A percentile compares a stretch with the other conserved stretches of the same genome.
phyloP scores from a whole-genome alignment of 2,888 invertebrate genomes.

The Drosophila putrida region DNA sequence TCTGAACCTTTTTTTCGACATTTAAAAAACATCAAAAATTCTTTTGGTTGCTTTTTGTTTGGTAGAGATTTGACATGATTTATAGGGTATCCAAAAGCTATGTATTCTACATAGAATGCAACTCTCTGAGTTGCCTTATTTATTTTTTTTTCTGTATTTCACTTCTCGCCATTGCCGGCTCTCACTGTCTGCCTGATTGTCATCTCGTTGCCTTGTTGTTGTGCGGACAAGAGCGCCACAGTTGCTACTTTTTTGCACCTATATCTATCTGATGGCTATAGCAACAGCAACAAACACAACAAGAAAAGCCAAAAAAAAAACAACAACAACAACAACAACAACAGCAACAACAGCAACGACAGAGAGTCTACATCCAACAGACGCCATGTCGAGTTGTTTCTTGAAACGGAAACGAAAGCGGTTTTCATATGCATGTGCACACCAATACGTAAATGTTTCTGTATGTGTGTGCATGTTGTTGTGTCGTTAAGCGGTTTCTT shows the following conservation, averaged over 20 bases:
- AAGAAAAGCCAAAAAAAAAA: conserved; percentile 9
- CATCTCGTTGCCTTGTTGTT: conserved; percentile 60
- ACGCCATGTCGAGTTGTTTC: conserved; percentile 71
- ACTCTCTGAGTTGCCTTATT: conserved; percentile 14
- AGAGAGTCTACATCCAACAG: conserved; percentile 37
- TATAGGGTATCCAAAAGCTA: background rate
- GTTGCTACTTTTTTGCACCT: conserved; percentile 73
- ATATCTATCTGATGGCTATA: conserved; percentile 69
- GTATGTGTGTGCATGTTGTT: conserved; percentile 2
- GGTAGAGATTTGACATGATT: no score
- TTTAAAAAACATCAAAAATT: background rate
- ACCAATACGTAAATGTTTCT: conserved; percentile 27
- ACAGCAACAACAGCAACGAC: conserved; percentile 28
- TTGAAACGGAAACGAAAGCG: conserved; percentile 82
- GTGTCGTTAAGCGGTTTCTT: conserved; percentile 52
- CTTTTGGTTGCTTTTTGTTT: no score
- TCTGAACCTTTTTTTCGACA: no score
- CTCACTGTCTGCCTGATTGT: conserved; percentile 68
- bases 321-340: conserved; percentile 17
- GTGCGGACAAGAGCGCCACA: conserved; percentile 40
- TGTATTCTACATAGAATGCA: background rate
- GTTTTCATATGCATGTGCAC: conserved; percentile 78
- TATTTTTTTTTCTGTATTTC: conserved; percentile 33
- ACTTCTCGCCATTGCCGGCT: conserved; percentile 34
- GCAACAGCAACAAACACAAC: conserved; percentile 33